A percentile compares a stretch with the other conserved stretches of the same genome.
Evolutionary conservation across 2,888 invertebrate genomes (phyloP).

Genomic region (Polyommatus icarus): DNA sequence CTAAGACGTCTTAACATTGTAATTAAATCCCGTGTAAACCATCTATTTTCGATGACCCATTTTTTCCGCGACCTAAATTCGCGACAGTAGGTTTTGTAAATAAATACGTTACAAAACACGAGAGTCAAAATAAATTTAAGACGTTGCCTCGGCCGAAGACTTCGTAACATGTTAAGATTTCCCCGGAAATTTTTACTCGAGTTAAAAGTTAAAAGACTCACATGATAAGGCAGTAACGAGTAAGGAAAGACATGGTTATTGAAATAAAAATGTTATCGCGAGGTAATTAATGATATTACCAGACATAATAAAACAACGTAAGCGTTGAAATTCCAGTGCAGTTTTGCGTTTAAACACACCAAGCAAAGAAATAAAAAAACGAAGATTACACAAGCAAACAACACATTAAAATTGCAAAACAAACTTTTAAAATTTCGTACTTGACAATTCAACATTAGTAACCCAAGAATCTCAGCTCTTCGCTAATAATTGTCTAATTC

Average conservation of each 20-base stretch:
- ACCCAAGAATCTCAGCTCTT: conserved; percentile 41
- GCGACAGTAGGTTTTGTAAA: conserved; percentile 63
- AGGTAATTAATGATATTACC: background rate
- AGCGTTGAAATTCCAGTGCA: background rate
- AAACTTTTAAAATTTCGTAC: conserved; percentile 59
- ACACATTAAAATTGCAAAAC: conserved; percentile 57
- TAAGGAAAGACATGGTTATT: background rate
- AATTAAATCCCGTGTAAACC: conserved; percentile 72
- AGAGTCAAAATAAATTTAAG: conserved; percentile 63
- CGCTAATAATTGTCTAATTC: background rate
- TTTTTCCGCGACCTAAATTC: conserved; percentile 70
- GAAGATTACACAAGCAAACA: conserved; percentile 63
- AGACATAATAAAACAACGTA: background rate
- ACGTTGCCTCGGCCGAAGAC: conserved; percentile 55
- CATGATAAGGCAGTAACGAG: background rate
- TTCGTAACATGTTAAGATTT: conserved; percentile 10
- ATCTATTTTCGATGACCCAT: conserved; percentile 73
- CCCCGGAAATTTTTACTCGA: background rate
- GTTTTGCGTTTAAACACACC: background rate
- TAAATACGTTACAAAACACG: conserved; percentile 61
- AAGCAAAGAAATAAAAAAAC: conserved; percentile 48
- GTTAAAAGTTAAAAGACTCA: background rate
- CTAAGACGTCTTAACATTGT: conserved; percentile 51
- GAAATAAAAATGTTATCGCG: background rate
- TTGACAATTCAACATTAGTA: conserved; percentile 45